These are phyloP conservation scores for Neoniphon sammara DNA, from an alignment of 2,797 vertebrate genomes.

Conservation along the genomic window DNA sequence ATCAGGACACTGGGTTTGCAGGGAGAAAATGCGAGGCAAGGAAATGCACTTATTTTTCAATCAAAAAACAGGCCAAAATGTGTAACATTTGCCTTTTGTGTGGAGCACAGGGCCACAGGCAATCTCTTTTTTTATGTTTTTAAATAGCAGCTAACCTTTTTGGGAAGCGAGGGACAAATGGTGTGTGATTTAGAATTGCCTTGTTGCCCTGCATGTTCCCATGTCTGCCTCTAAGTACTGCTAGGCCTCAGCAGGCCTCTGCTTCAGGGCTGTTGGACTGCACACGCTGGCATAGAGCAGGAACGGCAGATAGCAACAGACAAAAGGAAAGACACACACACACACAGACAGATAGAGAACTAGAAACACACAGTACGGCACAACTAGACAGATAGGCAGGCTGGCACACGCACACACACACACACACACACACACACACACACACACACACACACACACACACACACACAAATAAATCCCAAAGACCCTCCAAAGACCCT, in stretches of 20 bases:
- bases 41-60: constrained; percentile 38
- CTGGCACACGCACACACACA: constrained; percentile 29
- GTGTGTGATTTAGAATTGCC: constrained; percentile 41
- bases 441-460: no score
- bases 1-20: constrained; percentile 31
- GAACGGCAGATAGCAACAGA: constrained; percentile 50
- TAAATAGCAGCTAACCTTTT: constrained; percentile 65
- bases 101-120: constrained; percentile 33
- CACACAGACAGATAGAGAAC: constrained; percentile 42
- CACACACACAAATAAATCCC: no score
- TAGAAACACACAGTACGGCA: constrained; percentile 24
- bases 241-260: no score
- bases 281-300: constrained; percentile 50
- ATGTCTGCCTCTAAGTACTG: no score
- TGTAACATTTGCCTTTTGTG: constrained; percentile 38
- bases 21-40: constrained; percentile 28
- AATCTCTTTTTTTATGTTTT: constrained; percentile 33
- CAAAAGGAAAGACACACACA: constrained; percentile 52
- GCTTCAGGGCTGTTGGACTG: constrained; percentile 38
- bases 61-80: constrained; percentile 34
- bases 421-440: no score
- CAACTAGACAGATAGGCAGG: constrained; percentile 50
- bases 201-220: constrained; percentile 62
- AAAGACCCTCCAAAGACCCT: no score
- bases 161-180: constrained; percentile 58